phyloP scores from a whole-genome alignment of 2,113 vertebrate species.

The Leucopsar rothschildi region DNA sequence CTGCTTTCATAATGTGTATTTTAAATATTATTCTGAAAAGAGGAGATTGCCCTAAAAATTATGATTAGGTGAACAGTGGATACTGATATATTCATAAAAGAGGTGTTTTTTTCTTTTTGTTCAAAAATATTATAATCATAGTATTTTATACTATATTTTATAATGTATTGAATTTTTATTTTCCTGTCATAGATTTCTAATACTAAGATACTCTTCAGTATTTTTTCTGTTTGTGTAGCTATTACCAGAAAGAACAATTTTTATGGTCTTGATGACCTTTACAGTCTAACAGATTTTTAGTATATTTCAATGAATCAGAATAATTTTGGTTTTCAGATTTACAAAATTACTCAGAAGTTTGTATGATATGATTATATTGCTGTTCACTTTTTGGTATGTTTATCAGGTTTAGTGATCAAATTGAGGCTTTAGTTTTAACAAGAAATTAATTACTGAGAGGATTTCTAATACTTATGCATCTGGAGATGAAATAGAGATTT shows the following conservation, averaged over 20 bases:
- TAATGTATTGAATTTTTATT: not conserved
- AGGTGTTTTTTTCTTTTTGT: not conserved
- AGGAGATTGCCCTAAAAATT: not conserved
- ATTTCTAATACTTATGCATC: not conserved
- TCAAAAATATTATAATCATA: not conserved
- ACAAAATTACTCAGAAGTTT: not conserved
- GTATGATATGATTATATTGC: not conserved
- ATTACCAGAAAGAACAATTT: not conserved
- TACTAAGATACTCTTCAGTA: not conserved
- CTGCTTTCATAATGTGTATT: not conserved
- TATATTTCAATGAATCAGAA: not conserved
- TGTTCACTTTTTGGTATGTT: not conserved
- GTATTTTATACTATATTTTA: not conserved
- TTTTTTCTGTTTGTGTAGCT: fast-evolving
- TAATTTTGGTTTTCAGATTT: not conserved
- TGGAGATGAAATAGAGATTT: not conserved
- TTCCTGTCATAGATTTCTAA: not conserved
- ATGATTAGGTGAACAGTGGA: not conserved
- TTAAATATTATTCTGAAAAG: not conserved
- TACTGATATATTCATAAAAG: not conserved
- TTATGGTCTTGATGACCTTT: not conserved
- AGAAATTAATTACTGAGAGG: not conserved
- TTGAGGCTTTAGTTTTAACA: not conserved
- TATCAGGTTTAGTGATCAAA: not conserved
- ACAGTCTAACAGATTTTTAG: not conserved